Conservation (phyloP, 1,140 invertebrate genomes). For the Charaxes varanes region DNA sequence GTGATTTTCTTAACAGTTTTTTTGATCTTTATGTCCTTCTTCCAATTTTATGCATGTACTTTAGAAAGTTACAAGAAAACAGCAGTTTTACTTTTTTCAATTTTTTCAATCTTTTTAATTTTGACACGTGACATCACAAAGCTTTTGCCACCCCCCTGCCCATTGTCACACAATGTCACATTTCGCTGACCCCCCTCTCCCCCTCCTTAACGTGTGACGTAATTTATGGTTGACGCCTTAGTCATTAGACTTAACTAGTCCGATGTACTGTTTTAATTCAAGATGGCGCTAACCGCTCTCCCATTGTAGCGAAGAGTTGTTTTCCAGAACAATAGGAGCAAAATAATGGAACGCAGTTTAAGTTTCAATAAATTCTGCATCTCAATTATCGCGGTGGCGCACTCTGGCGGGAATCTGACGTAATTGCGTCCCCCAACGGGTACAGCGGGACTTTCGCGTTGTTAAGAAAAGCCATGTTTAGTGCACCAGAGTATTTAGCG, state of each 20-base stretch:
- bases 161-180: no score
- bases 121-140: no score
- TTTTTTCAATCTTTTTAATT: no score
- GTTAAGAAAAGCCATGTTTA: background rate
- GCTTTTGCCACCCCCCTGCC: no score
- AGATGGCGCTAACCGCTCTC: constrained; percentile 5
- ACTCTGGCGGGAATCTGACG: constrained; percentile 6
- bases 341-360: constrained; percentile 17
- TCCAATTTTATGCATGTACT: no score
- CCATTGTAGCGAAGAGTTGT: constrained; percentile 14
- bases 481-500: background rate
- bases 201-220: no score
- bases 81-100: no score
- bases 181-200: no score
- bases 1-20: no score
- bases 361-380: constrained; percentile 25
- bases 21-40: no score
- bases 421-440: constrained; percentile 14
- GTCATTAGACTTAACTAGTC: background rate
- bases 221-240: background rate
- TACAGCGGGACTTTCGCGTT: background rate
- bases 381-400: constrained; percentile 16
- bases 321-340: constrained; percentile 20
- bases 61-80: no score
- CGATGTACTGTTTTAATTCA: constrained; percentile 3